These are phyloP conservation scores for Nixonia krombeini DNA, from an alignment of 1,140 invertebrate genomes.

Conservation along the genomic window DNA sequence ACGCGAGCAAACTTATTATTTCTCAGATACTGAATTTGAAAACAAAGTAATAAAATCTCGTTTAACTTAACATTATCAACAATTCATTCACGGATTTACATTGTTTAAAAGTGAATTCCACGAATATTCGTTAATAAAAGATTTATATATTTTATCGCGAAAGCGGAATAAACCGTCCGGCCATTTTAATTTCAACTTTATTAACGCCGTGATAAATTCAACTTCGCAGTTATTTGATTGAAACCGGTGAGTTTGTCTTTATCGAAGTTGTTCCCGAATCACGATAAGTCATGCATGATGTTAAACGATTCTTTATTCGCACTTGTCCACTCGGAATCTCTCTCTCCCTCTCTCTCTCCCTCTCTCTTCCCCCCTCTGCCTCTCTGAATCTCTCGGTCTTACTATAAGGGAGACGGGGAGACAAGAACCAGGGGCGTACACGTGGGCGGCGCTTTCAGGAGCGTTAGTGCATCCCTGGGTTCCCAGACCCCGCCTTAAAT, in stretches of 20 bases:
- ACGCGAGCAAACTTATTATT: no score
- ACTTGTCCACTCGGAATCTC: neutral
- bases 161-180: no score
- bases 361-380: conserved; percentile 5
- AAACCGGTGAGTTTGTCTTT: conserved; percentile 12
- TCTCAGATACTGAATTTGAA: no score
- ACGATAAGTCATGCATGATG: conserved; percentile 41
- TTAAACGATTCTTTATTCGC: conserved; percentile 46
- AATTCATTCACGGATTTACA: no score
- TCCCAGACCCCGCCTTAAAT: conserved; percentile 56
- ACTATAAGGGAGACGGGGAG: conserved; percentile 11
- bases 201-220: no score
- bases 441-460: conserved; percentile 48
- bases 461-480: conserved; percentile 21
- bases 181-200: no score
- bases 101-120: no score
- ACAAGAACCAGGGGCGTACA: conserved; percentile 47
- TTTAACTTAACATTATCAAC: no score
- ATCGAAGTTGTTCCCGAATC: conserved; percentile 30
- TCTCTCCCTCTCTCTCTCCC: conserved; percentile 12
- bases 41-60: no score
- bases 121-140: no score
- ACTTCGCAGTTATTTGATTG: conserved; percentile 26
- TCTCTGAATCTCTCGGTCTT: neutral
- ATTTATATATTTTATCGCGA: no score